Percentiles rank a stretch among this genome's conserved stretches.
Conservation (phyloP, 2,888 invertebrate genomes). For the Agrotis segetum region DNA sequence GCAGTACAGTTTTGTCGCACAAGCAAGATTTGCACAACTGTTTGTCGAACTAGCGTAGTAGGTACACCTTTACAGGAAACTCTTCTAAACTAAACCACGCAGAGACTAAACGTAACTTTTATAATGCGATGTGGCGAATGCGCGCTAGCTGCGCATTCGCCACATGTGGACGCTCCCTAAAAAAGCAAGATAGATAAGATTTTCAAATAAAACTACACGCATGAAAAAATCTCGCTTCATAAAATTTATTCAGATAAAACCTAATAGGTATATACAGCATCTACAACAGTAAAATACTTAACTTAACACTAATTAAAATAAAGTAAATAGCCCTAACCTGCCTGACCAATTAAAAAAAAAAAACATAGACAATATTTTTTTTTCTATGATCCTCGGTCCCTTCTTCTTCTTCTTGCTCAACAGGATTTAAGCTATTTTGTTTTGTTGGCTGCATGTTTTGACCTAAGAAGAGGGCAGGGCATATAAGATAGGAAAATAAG, state of each 20-base stretch:
- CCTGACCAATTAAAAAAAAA: not conserved
- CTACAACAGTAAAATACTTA: constrained; percentile 3
- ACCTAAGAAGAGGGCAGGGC: too few relatives aligned
- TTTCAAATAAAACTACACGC: not conserved
- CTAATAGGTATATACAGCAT: not conserved
- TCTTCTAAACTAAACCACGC: too few relatives aligned
- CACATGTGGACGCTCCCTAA: too few relatives aligned
- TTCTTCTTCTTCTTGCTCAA: too few relatives aligned
- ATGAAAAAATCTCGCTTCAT: not conserved
- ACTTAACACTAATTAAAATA: not conserved
- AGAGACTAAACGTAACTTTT: too few relatives aligned
- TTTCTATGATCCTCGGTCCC: not conserved
- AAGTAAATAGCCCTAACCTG: not conserved
- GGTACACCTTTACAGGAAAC: not conserved
- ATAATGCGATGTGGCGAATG: too few relatives aligned
- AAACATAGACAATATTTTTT: not conserved
- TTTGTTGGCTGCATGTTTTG: too few relatives aligned
- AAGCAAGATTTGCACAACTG: not conserved
- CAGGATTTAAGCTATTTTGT: too few relatives aligned
- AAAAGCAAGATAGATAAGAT: too few relatives aligned
- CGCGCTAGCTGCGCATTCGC: too few relatives aligned
- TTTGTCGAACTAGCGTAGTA: not conserved
- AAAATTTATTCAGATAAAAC: not conserved
- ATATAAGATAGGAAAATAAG: too few relatives aligned
- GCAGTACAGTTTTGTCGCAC: not conserved